Base-by-base conservation (phyloP, 2,113 vertebrate species). In the Alaudala cheleensis region DNA sequence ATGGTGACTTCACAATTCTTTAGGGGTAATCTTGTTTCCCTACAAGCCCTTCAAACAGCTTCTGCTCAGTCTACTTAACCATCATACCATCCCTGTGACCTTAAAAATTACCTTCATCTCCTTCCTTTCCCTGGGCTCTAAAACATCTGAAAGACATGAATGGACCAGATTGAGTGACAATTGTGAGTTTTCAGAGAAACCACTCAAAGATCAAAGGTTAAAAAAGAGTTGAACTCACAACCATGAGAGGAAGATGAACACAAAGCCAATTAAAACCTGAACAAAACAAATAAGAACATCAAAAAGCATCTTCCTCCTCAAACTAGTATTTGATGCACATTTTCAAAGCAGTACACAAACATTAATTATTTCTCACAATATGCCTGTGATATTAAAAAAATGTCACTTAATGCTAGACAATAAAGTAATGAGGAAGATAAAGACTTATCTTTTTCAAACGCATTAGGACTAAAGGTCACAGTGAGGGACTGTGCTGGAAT, bases 341-440 rank as follows among this genome's bases (percentile, higher is more conserved):
- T 93, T 94, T 78, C 91, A 90, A 86, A 84, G 67, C 42, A n/a
- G 39, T 50, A 39, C 34, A 83, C 54, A 93, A 92, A 73, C 57
- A 45, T 64, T 92, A 89, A 93, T 88, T 95, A 83, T 93, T 83
- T 33, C 61, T 88, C 77, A 74, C 9, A 92, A 60, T 69, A 79
- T 9, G 40, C 7, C 37, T 81, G 17, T 1, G 9, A 93, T 49
- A 89, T 81, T 37, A 11, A 8, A 8, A 69, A 90, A 61, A 18
- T 1, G 49, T 64, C 15, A 37, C 31, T 72, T 80, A 69, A 65
- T 65, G 17, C 10, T 72, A 57, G 22, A 28, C 25, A 85, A 61
- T 61, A 51, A 85, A 56, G 10, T 73, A 57, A 69, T 33, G 79
- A 60, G 4, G 22, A 90, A 89, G 31, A 81, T 8, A 90, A 91